Conservation (phyloP, 2,113 vertebrate species). For the Poecile atricapillus region DNA sequence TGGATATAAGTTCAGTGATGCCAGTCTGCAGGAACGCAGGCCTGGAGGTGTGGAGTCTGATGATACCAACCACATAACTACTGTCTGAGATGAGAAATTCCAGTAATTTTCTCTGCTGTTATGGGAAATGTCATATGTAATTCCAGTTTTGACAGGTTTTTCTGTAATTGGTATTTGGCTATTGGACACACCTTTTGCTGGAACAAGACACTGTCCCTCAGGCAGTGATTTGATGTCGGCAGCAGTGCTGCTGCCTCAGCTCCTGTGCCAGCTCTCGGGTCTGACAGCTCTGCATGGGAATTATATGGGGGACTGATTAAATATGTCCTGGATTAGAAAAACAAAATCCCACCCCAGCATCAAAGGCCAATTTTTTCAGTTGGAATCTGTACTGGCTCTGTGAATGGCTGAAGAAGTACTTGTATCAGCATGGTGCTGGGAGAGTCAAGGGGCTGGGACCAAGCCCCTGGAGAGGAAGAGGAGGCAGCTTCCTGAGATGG, state of each 20-base stretch:
- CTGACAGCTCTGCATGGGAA: background rate
- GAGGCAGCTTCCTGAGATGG: background rate
- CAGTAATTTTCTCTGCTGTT: background rate
- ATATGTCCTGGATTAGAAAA: background rate
- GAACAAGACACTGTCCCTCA: background rate
- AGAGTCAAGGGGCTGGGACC: background rate
- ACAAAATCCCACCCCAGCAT: background rate
- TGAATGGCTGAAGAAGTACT: background rate
- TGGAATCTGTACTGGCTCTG: background rate
- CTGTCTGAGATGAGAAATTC: background rate
- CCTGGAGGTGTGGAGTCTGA: background rate
- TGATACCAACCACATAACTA: background rate
- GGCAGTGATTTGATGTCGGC: background rate
- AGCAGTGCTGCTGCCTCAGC: background rate
- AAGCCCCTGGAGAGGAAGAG: background rate
- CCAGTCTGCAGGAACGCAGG: background rate
- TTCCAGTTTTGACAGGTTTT: conserved; percentile 29
- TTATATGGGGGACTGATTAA: background rate
- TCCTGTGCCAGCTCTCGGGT: fast-evolving
- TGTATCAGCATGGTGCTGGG: background rate
- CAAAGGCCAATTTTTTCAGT: background rate
- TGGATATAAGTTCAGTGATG: background rate
- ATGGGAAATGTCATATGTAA: background rate
- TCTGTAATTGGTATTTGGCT: background rate
- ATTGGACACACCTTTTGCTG: background rate